Conservation (phyloP, 2,797 vertebrate genomes). For the Sardinella longiceps region DNA sequence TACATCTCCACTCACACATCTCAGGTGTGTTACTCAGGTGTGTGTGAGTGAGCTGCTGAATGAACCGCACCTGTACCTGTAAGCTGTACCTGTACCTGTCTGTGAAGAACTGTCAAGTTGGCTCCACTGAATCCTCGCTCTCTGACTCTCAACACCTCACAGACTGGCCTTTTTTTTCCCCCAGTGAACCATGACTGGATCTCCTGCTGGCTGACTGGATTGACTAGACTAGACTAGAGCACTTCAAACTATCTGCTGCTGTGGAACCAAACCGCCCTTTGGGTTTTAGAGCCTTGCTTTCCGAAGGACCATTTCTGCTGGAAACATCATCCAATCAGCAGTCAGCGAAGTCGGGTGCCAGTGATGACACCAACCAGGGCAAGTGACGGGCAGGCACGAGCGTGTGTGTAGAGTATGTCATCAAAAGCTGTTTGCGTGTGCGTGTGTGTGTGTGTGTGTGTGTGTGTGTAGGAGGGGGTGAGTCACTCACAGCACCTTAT, state of each 20-base stretch:
- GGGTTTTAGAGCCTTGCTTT: not conserved
- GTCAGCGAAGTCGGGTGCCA: not conserved
- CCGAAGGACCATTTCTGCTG: not conserved
- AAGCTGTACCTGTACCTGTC: too few species aligned
- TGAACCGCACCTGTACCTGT: too few species aligned
- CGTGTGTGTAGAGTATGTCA: not conserved
- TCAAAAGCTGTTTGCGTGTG: not conserved
- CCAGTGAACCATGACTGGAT: not conserved
- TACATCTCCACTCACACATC: too few species aligned
- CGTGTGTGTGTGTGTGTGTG: not conserved
- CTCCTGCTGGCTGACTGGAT: not conserved
- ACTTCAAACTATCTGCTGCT: not conserved
- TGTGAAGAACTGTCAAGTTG: too few species aligned
- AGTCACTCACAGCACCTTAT: not conserved
- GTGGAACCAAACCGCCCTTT: not conserved
- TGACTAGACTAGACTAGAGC: too few species aligned
- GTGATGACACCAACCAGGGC: not conserved
- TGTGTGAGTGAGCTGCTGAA: too few species aligned
- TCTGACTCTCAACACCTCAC: too few species aligned
- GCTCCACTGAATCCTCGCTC: too few species aligned
- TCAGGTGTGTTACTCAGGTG: too few species aligned
- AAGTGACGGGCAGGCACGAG: not conserved
- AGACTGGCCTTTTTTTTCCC: too few species aligned
- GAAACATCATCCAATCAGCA: not conserved
- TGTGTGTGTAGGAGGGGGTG: not conserved